phyloP scores from a whole-genome alignment of 2,113 vertebrate genomes.

The Hylia prasina region DNA sequence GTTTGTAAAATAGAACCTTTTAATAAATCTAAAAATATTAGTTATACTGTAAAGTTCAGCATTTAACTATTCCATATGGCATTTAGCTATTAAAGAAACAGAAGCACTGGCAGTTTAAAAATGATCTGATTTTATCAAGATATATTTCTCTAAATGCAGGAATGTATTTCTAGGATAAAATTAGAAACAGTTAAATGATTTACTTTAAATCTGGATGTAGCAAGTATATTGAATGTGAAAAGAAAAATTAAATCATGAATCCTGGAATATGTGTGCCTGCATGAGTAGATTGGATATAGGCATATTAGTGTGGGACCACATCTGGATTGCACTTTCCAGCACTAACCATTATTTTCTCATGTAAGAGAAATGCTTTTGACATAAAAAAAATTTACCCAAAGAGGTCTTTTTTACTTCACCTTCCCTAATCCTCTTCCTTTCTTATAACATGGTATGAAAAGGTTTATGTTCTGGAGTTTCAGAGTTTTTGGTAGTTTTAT shows the following conservation, averaged over 20 bases:
- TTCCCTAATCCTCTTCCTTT: background rate
- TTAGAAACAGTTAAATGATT: background rate
- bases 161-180: background rate
- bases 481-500: accelerated
- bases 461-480: background rate
- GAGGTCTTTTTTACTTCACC: accelerated
- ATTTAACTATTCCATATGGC: background rate
- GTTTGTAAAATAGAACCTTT: background rate
- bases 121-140: background rate
- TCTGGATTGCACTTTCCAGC: background rate
- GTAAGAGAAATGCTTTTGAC: background rate
- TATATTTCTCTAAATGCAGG: background rate
- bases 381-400: background rate
- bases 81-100: slow-evolving; percentile 2
- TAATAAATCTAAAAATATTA: slow-evolving; percentile 23
- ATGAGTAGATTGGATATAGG: background rate
- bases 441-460: background rate
- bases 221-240: background rate
- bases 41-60: background rate
- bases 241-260: background rate
- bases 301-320: background rate
- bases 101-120: background rate
- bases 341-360: background rate
- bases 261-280: background rate
- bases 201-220: background rate